A percentile compares a stretch with the other conserved stretches of the same genome.
These are phyloP conservation scores for Orchestes rusci DNA, from an alignment of 2,888 invertebrate species.

Conservation along the genomic window DNA sequence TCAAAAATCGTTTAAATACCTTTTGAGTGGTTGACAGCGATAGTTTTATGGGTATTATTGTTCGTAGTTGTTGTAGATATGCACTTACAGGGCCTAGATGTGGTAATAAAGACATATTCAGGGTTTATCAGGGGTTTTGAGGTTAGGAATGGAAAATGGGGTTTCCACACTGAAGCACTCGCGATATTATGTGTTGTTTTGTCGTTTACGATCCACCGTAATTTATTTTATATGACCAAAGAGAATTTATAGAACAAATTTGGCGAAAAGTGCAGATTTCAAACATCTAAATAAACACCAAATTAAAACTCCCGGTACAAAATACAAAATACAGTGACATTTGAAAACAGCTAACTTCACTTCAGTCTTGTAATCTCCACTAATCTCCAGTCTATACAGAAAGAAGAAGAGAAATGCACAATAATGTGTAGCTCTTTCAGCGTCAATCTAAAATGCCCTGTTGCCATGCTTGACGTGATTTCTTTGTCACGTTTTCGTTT, in stretches of 20 bases:
- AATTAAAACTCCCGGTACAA: conserved; percentile 8
- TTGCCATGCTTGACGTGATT: too few relatives aligned
- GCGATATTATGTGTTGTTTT: too few relatives aligned
- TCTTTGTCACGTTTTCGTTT: too few relatives aligned
- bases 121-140: conserved; percentile 2
- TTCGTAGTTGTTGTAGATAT: conserved; percentile 50
- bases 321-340: neutral
- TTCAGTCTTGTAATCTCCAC: too few relatives aligned
- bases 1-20: conserved; percentile 45
- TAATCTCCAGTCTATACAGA: too few relatives aligned
- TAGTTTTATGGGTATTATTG: conserved; percentile 43
- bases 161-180: too few relatives aligned
- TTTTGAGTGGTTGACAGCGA: conserved; percentile 62
- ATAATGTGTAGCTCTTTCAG: too few relatives aligned
- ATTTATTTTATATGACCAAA: too few relatives aligned
- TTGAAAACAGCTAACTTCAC: neutral
- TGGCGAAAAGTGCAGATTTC: neutral
- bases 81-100: conserved; percentile 52
- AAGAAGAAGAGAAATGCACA: too few relatives aligned
- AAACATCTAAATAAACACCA: neutral
- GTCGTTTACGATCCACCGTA: too few relatives aligned
- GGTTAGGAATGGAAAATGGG: conserved; percentile 1
- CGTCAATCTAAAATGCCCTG: too few relatives aligned
- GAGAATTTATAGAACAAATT: too few relatives aligned
- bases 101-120: conserved; percentile 44